Percentiles rank a stretch among this genome's conserved stretches.
Evolutionary conservation across 2,888 invertebrate species (phyloP).

Genomic region (Carterocephalus palaemon): DNA sequence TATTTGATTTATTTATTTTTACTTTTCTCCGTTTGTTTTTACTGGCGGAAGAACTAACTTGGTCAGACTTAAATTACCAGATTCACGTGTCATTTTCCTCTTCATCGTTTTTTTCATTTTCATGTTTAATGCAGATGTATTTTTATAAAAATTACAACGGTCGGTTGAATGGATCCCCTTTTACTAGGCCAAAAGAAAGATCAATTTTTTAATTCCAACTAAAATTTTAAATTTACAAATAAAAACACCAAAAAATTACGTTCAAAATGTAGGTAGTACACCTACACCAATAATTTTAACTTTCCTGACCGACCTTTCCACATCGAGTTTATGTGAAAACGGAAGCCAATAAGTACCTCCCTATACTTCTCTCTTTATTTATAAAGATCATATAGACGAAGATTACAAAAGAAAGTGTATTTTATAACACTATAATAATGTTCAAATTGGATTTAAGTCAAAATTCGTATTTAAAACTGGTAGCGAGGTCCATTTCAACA

Average conservation of each 20-base stretch:
- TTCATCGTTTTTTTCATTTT: too few relatives aligned
- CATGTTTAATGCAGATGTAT: too few relatives aligned
- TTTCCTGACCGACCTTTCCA: slow-evolving; percentile 18
- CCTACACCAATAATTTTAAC: slow-evolving; percentile 12
- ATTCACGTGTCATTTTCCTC: too few relatives aligned
- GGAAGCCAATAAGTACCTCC: slow-evolving; percentile 39
- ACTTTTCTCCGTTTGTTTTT: too few relatives aligned
- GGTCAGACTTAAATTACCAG: too few relatives aligned
- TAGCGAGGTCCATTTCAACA: slow-evolving; percentile 67
- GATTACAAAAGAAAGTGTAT: slow-evolving; percentile 37
- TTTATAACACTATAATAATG: slow-evolving; percentile 44
- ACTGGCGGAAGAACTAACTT: too few relatives aligned
- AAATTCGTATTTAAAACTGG: slow-evolving; percentile 64
- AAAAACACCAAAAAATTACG: slow-evolving; percentile 1
- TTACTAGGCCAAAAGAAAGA: too few relatives aligned
- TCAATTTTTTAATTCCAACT: too few relatives aligned
- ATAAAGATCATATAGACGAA: slow-evolving; percentile 32
- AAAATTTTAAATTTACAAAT: too few relatives aligned
- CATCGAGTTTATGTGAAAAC: slow-evolving; percentile 42
- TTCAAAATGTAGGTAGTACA: slow-evolving; percentile 5
- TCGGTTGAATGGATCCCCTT: too few relatives aligned
- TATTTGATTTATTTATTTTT: too few relatives aligned
- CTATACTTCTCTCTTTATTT: slow-evolving; percentile 25
- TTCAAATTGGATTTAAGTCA: slow-evolving; percentile 38
- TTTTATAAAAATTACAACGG: too few relatives aligned